Base-by-base conservation (phyloP, 2,888 invertebrate species). In the Eristalis pertinax region DNA sequence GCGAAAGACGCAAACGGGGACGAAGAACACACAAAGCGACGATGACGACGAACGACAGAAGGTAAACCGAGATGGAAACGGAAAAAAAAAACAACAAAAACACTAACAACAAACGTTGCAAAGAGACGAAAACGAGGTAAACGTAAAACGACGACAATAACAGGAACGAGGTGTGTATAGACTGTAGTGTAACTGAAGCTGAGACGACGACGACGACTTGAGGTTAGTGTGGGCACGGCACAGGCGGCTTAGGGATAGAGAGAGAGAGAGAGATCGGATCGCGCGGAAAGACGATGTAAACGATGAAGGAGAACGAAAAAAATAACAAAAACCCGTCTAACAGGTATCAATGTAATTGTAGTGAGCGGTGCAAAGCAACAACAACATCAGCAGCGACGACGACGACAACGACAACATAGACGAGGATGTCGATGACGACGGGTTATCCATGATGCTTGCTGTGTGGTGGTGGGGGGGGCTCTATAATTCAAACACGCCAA, bases 301-400 rank as follows among this genome's bases (percentile, higher is more conserved):
- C 38, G 38, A 19, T 19, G 50, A 8, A 38, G 24, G 32, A 0
- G 50, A n/a, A 26, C 26, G 4, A 26, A 26, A 43, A 63, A 38
- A 64, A 69, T 19, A 68, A 13, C 65, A 72, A 79, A 87, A 80
- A 87, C 87, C 87, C 76, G 87, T 87, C 79, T 87, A 87, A 79
- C 84, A 80, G 87, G 84, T 87, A 84, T 84, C 75, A 79, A 76
- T 72, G 83, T 69, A 76, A 79, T 83, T 87, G 87, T 87, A 83
- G 83, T 75, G 87, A 80, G 84, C 68, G 65, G 69, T 73, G 68
- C 50, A 32, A 68, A 62, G 80, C 72, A 79, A 84, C 72, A 83
- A 78, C 74, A 82, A 78, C 50, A 58, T 10, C 38, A 65, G 50
- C 38, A 65, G 50, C 60, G 83, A 76, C 79, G 60, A 75, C 67